Percentiles rank a stretch among this genome's conserved stretches.
Evolutionary conservation across 1,140 invertebrate genomes (phyloP).

Genomic region (Philopotamus ludificatus): DNA sequence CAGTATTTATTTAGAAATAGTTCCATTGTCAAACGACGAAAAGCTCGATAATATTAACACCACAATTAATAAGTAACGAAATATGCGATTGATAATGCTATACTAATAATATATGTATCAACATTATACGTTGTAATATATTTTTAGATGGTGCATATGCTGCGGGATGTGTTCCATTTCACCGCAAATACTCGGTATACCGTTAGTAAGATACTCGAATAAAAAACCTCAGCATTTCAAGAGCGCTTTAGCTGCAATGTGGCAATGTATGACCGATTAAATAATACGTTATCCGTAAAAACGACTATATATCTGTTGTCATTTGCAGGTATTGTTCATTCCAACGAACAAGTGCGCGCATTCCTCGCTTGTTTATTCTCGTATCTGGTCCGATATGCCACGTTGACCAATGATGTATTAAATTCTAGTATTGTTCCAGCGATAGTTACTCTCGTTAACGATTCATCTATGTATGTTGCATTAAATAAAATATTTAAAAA

Average conservation of each 20-base stretch:
- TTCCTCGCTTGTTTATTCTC: slow-evolving; percentile 31
- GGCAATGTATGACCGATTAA: slow-evolving; percentile 60
- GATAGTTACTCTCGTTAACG: slow-evolving; percentile 66
- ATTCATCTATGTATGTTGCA: slow-evolving; percentile 61
- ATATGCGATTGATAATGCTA: not conserved
- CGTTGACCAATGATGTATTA: slow-evolving; percentile 58
- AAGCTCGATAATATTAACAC: slow-evolving; percentile 43
- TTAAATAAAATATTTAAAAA: not conserved
- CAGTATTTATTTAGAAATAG: slow-evolving; percentile 50
- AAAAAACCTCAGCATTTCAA: slow-evolving; percentile 57
- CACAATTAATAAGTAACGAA: slow-evolving; percentile 53
- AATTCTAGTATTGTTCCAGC: slow-evolving; percentile 63
- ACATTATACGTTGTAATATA: not conserved
- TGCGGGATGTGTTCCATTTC: slow-evolving; percentile 52
- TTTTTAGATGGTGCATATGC: slow-evolving; percentile 50
- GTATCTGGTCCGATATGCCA: slow-evolving; percentile 50
- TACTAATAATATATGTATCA: not conserved
- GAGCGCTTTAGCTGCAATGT: slow-evolving; percentile 63
- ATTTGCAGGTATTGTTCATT: slow-evolving; percentile 62
- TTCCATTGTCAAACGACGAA: slow-evolving; percentile 46
- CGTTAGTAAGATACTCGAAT: slow-evolving; percentile 58
- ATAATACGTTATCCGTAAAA: not conserved
- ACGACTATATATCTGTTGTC: not conserved
- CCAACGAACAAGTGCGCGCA: slow-evolving; percentile 35
- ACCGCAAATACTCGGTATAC: slow-evolving; percentile 54